Percentiles rank a stretch among this genome's conserved stretches.
Evolutionary conservation across 2,797 vertebrate species (phyloP).

Genomic region (Calcarius lapponicus): DNA sequence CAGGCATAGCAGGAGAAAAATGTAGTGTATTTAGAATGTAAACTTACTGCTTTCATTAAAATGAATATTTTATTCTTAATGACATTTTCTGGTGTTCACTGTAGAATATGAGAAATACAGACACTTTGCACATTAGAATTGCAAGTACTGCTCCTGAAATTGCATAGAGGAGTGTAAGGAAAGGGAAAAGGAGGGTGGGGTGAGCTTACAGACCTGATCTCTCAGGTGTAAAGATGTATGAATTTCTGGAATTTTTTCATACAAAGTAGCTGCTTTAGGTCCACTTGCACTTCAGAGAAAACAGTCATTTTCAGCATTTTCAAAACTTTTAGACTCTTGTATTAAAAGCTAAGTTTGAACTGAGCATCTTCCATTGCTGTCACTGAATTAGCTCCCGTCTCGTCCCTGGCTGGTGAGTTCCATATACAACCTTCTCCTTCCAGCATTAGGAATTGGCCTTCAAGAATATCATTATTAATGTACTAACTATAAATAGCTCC

Average conservation of each 20-base stretch:
- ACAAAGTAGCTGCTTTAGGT: background rate
- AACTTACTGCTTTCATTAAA: background rate
- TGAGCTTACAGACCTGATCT: background rate
- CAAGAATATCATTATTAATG: background rate
- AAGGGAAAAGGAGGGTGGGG: background rate
- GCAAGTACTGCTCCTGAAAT: slow-evolving; percentile 9
- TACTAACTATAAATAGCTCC: background rate
- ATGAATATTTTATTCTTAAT: slow-evolving; percentile 25
- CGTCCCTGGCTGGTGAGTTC: background rate
- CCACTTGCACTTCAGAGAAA: background rate
- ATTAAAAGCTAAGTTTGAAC: background rate
- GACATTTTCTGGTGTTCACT: background rate
- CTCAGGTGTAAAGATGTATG: background rate
- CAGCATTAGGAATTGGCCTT: background rate
- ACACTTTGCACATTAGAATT: background rate
- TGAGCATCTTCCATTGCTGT: background rate
- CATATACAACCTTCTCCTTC: background rate
- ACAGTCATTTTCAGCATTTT: background rate
- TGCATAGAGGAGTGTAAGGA: background rate
- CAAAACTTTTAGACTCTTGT: background rate
- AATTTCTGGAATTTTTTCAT: background rate
- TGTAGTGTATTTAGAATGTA: background rate
- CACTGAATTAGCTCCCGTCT: background rate
- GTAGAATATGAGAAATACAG: slow-evolving; percentile 14
- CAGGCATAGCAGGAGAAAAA: background rate